A percentile compares a stretch with the other conserved stretches of the same genome.
Conservation (phyloP, 2,113 vertebrate species). For the Pelobates fuscus region DNA sequence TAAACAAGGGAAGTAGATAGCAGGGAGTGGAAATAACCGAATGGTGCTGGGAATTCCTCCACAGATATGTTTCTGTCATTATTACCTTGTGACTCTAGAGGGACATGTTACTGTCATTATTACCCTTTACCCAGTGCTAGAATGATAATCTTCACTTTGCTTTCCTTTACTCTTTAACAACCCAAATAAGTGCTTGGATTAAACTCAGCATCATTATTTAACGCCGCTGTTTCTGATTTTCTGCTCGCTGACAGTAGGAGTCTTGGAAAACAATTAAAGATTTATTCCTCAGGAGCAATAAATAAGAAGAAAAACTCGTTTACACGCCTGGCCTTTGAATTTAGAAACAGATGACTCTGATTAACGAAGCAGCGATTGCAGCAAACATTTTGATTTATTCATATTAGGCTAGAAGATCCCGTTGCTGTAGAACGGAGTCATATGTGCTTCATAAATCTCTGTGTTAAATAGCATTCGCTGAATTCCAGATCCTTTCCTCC, state of each 20-base stretch:
- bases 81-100: background rate
- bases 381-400: conserved; percentile 39
- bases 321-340: conserved; percentile 36
- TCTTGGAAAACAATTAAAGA: conserved; percentile 39
- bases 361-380: conserved; percentile 20
- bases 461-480: background rate
- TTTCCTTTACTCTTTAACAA: too few species aligned
- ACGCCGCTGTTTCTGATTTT: conserved; percentile 1
- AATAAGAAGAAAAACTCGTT: conserved; percentile 22
- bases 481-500: too few species aligned
- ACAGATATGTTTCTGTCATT: background rate
- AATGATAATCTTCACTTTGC: too few species aligned
- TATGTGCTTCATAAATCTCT: conserved; percentile 4
- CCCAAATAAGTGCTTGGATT: background rate
- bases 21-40: too few species aligned
- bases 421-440: conserved; percentile 12
- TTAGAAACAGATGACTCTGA: conserved; percentile 39
- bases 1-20: too few species aligned
- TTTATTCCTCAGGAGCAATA: conserved; percentile 42
- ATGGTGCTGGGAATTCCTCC: too few species aligned
- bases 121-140: too few species aligned
- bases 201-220: conserved; percentile 13
- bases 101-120: background rate
- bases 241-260: conserved; percentile 20
- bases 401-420: conserved; percentile 25